phyloP scores from a whole-genome alignment of 2,113 vertebrate species.

The Oostethus manadensis region DNA sequence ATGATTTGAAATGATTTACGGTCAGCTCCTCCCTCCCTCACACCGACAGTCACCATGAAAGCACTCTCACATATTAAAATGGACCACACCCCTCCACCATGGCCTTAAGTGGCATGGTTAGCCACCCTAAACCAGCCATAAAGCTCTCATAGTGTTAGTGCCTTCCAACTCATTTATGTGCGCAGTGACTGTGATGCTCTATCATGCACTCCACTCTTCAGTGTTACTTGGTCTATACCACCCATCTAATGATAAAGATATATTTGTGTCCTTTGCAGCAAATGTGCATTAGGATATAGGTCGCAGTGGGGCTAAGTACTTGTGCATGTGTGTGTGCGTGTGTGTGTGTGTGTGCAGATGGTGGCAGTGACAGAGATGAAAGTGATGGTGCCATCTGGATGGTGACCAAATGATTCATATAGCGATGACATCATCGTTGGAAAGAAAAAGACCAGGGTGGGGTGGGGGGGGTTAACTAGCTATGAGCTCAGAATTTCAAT shows the following conservation, averaged over 20 bases:
- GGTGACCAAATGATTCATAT: slow-evolving; percentile 67
- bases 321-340: slow-evolving; percentile 23
- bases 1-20: slow-evolving; percentile 65
- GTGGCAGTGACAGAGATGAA: slow-evolving; percentile 61
- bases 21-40: slow-evolving; percentile 25
- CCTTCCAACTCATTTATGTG: slow-evolving; percentile 12
- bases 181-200: slow-evolving; percentile 6
- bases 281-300: slow-evolving; percentile 64
- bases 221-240: slow-evolving; percentile 16
- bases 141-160: slow-evolving; percentile 19
- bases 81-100: slow-evolving; percentile 18
- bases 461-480: slow-evolving; percentile 33
- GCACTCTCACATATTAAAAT: slow-evolving; percentile 71
- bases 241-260: slow-evolving; percentile 50
- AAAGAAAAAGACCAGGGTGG: slow-evolving; percentile 8
- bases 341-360: slow-evolving; percentile 14
- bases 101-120: slow-evolving; percentile 18
- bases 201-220: slow-evolving; percentile 10
- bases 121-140: slow-evolving; percentile 36
- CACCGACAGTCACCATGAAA: slow-evolving; percentile 37
- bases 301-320: slow-evolving; percentile 59
- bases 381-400: slow-evolving; percentile 56
- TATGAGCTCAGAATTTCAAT: slow-evolving; percentile 66
- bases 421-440: slow-evolving; percentile 63
- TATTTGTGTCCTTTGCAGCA: slow-evolving; percentile 58